Base-by-base conservation (phyloP, 92 coral and sea anemone species). In the Palythoa heliodiscus region DNA sequence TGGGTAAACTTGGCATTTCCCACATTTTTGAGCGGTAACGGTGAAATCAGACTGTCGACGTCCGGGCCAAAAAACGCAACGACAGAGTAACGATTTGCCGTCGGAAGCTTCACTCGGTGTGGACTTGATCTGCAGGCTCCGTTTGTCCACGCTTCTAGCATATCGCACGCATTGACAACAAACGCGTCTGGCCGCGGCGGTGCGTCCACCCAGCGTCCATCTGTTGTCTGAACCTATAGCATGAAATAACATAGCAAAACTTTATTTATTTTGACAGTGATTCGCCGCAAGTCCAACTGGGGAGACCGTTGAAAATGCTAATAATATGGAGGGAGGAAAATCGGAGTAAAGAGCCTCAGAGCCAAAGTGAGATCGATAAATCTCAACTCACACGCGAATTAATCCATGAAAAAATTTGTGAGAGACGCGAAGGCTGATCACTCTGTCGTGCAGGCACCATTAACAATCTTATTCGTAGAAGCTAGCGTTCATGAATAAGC, bases 101-200 rank as follows among this genome's bases (percentile, higher is more conserved):
- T 77, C 15, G 82, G 82, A 11, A 77, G 82, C 66, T 55, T 77
- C 6, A 77, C 82, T 7, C 82, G 82, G 9, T 77, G 82, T 29
- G 47, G 82, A 12, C 67, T 77, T 7, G 82, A 77, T 77, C 67
- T 55, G 23, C 82, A 77, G 6, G 82, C 82, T 12, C 82, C 82
- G 70, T 77, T 55, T 16, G 82, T 77, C 82, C 82, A 77, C 68
- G 82, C 82, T 55, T 77, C 82, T 17, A 77, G 11, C 82, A 77
- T 77, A 43, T 77, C 82, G 70, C 82, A 77, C 68, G 82, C 82
- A 39, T 77, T 77, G 4, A 77, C 82, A 57, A 77, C 82, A 55
- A 77, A 55, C 70, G 82, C 82, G 82, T 55, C 82, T 2, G 50
- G 48, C 11, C 82, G 68, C 50, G 82, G 82, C 3, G 82, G 82